Evolutionary conservation across 2,797 vertebrate species (phyloP).

Genomic region (Sarcoramphus papa): DNA sequence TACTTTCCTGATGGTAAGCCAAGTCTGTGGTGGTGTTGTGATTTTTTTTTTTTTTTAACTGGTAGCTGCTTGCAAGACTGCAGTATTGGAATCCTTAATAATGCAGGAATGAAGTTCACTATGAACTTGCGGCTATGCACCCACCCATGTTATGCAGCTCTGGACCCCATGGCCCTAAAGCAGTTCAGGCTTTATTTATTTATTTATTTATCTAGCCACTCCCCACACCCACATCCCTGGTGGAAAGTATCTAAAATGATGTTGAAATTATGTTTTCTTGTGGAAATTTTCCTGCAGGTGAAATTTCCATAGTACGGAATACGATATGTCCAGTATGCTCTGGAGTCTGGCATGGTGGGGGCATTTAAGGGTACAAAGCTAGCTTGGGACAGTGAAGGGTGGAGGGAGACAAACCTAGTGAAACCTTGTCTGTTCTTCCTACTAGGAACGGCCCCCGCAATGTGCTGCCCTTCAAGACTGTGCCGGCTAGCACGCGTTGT

Average conservation of each 20-base stretch:
- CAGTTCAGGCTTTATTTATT: neutral
- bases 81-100: neutral
- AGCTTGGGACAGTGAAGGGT: neutral
- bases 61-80: neutral
- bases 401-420: neutral
- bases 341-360: neutral
- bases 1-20: neutral
- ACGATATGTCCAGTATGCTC: rapidly evolving
- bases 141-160: neutral
- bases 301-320: neutral
- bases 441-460: rapidly evolving
- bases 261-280: neutral
- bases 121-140: neutral
- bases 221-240: rapidly evolving
- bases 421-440: neutral
- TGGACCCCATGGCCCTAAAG: neutral
- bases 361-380: neutral
- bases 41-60: neutral
- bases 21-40: neutral
- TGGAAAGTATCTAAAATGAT: neutral
- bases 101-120: neutral
- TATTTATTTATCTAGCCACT: neutral
- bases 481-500: rapidly evolving
- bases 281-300: neutral
- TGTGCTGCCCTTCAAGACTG: neutral